Conservation (phyloP, 2,113 vertebrate species). For the Argyrosomus japonicus region DNA sequence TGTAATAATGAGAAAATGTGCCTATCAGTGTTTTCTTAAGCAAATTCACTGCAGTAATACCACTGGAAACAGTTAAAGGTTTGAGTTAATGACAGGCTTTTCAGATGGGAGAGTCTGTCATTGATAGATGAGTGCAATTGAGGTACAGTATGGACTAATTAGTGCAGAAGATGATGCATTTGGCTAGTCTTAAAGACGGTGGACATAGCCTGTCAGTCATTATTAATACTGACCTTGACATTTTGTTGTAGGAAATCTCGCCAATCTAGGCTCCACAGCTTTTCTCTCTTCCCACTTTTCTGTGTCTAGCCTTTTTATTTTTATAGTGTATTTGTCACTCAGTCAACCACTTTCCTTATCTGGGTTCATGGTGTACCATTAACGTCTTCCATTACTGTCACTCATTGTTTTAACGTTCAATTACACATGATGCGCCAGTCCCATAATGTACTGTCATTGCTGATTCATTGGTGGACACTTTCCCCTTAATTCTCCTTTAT, state of each 20-base stretch:
- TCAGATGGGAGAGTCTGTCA: conserved; percentile 54
- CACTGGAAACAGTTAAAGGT: conserved; percentile 25
- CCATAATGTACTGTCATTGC: conserved; percentile 79
- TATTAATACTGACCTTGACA: conserved; percentile 67
- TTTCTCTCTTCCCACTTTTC: neutral
- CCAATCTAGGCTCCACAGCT: neutral
- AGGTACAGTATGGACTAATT: conserved; percentile 68
- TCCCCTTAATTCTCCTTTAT: conserved; percentile 70
- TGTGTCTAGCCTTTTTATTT: neutral
- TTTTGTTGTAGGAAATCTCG: conserved; percentile 28
- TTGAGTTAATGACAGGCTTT: conserved; percentile 57
- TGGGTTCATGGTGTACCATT: conserved; percentile 39
- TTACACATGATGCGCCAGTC: conserved; percentile 55
- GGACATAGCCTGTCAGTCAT: conserved; percentile 49
- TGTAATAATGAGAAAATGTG: conserved; percentile 35
- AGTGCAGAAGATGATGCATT: conserved; percentile 62
- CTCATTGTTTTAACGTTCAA: conserved; percentile 49
- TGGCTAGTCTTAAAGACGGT: conserved; percentile 37
- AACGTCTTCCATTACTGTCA: conserved; percentile 54
- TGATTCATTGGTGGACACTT: conserved; percentile 84
- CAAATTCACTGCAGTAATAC: neutral
- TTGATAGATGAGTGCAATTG: conserved; percentile 72
- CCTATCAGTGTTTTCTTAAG: conserved; percentile 24
- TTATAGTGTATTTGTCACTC: conserved; percentile 14
- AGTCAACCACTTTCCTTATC: conserved; percentile 12